These are phyloP conservation scores for human DNA, from an alignment of 2,113 vertebrate genomes.

Conservation along the genomic window DNA sequence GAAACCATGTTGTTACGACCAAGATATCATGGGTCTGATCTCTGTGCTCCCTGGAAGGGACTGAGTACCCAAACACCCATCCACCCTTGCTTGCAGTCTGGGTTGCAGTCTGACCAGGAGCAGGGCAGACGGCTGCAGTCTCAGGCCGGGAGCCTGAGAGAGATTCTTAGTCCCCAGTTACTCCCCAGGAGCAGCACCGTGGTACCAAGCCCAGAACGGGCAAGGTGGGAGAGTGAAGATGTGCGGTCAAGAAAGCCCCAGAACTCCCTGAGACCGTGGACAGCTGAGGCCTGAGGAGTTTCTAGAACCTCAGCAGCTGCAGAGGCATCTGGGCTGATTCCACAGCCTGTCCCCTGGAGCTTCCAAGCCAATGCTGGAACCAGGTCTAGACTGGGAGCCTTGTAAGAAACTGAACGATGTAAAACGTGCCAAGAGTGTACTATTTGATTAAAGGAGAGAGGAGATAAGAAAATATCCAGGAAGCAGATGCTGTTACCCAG, in stretches of 20 bases:
- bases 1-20: not conserved
- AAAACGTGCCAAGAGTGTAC: not conserved
- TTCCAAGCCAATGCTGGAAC: not conserved
- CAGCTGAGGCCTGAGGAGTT: not conserved
- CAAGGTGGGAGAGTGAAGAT: not conserved
- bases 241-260: too few relatives aligned
- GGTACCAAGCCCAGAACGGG: not conserved
- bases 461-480: not conserved
- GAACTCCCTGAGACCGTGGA: not conserved
- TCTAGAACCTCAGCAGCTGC: not conserved
- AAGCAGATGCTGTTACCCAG: not conserved
- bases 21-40: not conserved
- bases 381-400: not conserved
- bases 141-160: not conserved
- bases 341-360: fast-evolving
- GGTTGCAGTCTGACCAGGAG: too few relatives aligned
- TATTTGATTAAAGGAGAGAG: not conserved
- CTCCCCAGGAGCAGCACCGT: not conserved
- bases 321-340: not conserved
- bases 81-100: not conserved
- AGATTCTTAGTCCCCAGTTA: not conserved
- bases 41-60: not conserved
- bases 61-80: not conserved
- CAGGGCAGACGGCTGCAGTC: not conserved
- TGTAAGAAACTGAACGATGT: not conserved